Conservation (phyloP, 2,113 vertebrate species). For the Sigmodon hispidus region DNA sequence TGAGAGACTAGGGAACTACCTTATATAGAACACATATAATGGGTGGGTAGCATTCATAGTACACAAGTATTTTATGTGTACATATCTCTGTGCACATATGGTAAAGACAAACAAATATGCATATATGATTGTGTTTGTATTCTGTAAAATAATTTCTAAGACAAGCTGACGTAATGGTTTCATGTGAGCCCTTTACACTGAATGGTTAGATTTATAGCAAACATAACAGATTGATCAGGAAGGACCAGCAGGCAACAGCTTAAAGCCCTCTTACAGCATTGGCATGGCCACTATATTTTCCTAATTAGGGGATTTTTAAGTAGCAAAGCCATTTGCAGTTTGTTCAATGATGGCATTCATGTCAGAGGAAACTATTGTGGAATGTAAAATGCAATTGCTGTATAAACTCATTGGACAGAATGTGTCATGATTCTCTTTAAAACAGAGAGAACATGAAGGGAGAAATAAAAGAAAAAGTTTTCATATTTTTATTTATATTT, state of each 20-base stretch:
- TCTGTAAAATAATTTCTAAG: conserved; percentile 19
- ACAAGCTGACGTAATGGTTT: background rate
- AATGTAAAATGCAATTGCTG: conserved; percentile 11
- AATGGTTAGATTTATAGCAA: background rate
- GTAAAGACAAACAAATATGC: background rate
- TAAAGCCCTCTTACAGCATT: background rate
- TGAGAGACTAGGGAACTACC: background rate
- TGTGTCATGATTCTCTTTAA: conserved; percentile 28
- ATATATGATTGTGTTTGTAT: background rate
- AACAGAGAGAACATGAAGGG: background rate
- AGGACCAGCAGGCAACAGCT: background rate
- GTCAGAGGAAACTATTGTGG: background rate
- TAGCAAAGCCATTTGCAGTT: conserved; percentile 10
- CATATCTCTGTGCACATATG: background rate
- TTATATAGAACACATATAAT: background rate
- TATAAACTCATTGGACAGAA: background rate
- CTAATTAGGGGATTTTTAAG: conserved; percentile 15
- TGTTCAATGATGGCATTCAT: background rate
- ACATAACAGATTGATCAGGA: background rate
- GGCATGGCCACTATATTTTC: background rate
- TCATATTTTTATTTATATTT: conserved; percentile 2
- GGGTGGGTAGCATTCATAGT: background rate
- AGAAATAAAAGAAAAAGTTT: background rate
- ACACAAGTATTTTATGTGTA: background rate
- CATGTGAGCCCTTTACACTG: background rate